Evolutionary conservation across 1,140 invertebrate species (phyloP), one percentile per base, ranked within the genome.

Genomic region (Bombyx mandarina): DNA sequence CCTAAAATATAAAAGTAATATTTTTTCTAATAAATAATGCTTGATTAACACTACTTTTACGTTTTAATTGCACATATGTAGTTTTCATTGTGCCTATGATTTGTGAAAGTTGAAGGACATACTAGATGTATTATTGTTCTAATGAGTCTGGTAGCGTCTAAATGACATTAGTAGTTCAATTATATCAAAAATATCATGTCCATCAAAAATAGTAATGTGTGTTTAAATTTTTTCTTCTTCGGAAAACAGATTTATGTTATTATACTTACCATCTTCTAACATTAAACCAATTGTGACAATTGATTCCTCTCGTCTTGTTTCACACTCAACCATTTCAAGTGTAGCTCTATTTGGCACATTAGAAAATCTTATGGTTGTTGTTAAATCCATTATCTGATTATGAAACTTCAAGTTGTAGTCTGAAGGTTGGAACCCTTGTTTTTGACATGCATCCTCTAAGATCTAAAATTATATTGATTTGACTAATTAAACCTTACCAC

Each of bases 341-440:
- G 91, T 91, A 54, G 93, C 95, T 88, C 96, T 96, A 75, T 96
- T 96, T 9, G 94, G 91, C 50, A 96, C 82, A 43, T 93, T 94
- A 55, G 93, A 92, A 86, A 94, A 96, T 45, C 93, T 89, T 50
- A 96, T 89, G 53, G 91, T 92, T 50, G 91, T 88, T 56, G 91
- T 93, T 48, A 92, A 82, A 75, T 95, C 94, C 7, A 96, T 71
- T 45, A 92, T 80, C 78, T 91, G 91, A 70, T 93, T 94, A 67
- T 93, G 92, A 83, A 96, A 94, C 90, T 92, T 93, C 9, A 96
- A 83, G 79, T 94, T 92, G 88, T 93, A 95, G 63, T 93, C 91
- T 65, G 92, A 89, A 42, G 93, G 82, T 54, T 93, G 83, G 61
- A 91, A 92, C 42, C 91, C 91, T 74, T 95, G 91, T 75, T 95